Percentiles rank a stretch among this genome's conserved stretches.
These are phyloP conservation scores for Callipepla californica DNA, from an alignment of 2,113 vertebrate genomes.

Conservation along the genomic window DNA sequence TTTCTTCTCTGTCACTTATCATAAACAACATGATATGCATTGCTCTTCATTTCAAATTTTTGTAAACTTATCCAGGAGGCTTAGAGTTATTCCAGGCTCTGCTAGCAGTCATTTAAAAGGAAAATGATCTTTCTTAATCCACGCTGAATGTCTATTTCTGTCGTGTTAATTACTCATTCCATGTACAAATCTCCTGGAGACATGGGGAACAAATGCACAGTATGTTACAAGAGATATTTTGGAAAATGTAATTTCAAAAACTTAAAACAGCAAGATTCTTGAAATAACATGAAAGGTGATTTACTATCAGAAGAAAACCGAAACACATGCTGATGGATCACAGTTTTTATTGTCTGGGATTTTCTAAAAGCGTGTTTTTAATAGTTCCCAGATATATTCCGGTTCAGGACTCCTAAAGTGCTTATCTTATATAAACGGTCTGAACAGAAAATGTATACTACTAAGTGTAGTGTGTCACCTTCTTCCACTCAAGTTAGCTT, in stretches of 20 bases:
- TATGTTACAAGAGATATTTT: background rate
- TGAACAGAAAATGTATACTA: background rate
- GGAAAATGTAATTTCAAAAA: background rate
- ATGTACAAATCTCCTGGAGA: background rate
- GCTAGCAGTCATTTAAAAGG: background rate
- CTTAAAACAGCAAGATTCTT: background rate
- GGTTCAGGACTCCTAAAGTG: background rate
- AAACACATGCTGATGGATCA: background rate
- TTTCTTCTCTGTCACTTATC: background rate
- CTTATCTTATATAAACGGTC: background rate
- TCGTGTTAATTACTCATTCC: background rate
- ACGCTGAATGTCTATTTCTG: background rate
- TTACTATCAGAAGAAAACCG: background rate
- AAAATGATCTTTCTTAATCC: background rate
- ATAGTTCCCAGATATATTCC: background rate
- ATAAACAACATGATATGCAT: background rate
- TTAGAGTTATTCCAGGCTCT: background rate
- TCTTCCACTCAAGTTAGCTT: background rate
- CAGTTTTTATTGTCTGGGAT: background rate
- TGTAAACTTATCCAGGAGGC: background rate
- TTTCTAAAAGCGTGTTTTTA: background rate
- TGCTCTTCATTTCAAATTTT: background rate
- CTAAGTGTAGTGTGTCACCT: background rate
- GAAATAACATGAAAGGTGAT: slow-evolving; percentile 1
- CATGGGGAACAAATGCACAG: background rate